phyloP scores from a whole-genome alignment of 2,888 invertebrate genomes.

The Xylota sylvarum region DNA sequence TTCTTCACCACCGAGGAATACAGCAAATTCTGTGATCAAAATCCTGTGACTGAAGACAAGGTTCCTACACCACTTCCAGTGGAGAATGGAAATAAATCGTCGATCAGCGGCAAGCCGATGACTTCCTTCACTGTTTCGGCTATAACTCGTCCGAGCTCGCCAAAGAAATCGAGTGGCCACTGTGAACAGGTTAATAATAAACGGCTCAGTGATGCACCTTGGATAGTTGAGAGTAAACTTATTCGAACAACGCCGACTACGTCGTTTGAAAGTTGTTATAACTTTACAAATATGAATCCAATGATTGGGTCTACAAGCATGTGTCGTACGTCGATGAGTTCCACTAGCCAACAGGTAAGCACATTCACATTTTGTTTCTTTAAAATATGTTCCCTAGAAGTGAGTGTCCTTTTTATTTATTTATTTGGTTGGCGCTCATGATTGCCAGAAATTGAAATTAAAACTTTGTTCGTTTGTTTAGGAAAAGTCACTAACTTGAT shows the following conservation, averaged over 20 bases:
- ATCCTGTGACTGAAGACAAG: conserved; percentile 44
- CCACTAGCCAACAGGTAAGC: conserved; percentile 43
- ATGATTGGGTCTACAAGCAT: conserved; percentile 49
- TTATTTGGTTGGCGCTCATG: no score
- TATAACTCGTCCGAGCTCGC: conserved; percentile 59
- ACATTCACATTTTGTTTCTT: no score
- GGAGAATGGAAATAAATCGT: conserved; percentile 10
- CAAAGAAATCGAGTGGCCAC: conserved; percentile 29
- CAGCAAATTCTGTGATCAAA: conserved; percentile 76
- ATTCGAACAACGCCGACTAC: not conserved
- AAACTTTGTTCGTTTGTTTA: no score
- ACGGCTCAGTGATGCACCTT: conserved; percentile 6
- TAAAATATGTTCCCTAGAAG: no score
- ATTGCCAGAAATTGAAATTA: no score
- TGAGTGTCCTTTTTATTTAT: no score
- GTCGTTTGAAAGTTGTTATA: conserved; percentile 28
- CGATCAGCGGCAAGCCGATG: conserved; percentile 46
- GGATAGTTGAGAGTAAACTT: conserved; percentile 15
- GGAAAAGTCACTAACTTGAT: no score
- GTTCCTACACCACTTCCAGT: conserved; percentile 22
- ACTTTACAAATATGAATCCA: conserved; percentile 29
- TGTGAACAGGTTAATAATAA: conserved; percentile 1
- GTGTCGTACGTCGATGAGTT: not conserved
- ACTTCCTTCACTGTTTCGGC: conserved; percentile 61
- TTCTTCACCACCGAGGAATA: conserved; percentile 78